A percentile compares a stretch with the other conserved stretches of the same genome.
Evolutionary conservation across 2,888 invertebrate species (phyloP).

Genomic region (Dryomyza anilis): DNA sequence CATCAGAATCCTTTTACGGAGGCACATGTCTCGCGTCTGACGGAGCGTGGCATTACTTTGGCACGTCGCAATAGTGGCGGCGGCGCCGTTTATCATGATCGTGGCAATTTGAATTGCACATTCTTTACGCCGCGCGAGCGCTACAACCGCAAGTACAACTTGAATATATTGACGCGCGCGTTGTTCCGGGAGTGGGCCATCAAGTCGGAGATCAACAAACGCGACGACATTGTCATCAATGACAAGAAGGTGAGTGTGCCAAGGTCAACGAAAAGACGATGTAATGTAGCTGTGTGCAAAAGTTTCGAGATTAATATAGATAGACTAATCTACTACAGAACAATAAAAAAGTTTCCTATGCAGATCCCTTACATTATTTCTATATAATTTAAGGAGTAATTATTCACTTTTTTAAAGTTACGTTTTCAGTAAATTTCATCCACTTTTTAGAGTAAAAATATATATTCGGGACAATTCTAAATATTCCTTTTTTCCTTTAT

Average conservation of each 20-base stretch:
- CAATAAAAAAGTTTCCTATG: no score
- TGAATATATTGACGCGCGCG: slow-evolving; percentile 83
- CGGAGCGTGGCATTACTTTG: slow-evolving; percentile 72
- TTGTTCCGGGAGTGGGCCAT: slow-evolving; percentile 82
- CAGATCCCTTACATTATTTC: no score
- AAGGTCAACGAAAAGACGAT: neutral
- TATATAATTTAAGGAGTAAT: no score
- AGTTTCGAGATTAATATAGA: no score
- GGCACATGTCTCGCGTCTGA: slow-evolving; percentile 74
- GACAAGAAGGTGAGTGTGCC: slow-evolving; percentile 64
- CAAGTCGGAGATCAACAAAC: slow-evolving; percentile 74
- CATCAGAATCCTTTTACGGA: slow-evolving; percentile 98
- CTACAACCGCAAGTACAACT: slow-evolving; percentile 86
- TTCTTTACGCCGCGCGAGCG: slow-evolving; percentile 84
- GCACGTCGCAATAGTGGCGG: slow-evolving; percentile 94
- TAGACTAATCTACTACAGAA: no score
- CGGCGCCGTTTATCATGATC: slow-evolving; percentile 95
- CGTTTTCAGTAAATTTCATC: no score
- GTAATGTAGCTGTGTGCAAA: neutral
- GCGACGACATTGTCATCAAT: slow-evolving; percentile 86
- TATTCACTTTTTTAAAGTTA: no score
- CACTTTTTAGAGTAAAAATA: no score
- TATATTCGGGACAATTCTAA: no score
- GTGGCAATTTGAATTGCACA: slow-evolving; percentile 89
- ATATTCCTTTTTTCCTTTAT: no score